These are phyloP conservation scores for Nannobrachium achirus DNA, from an alignment of 2,113 vertebrate genomes.

Conservation along the genomic window DNA sequence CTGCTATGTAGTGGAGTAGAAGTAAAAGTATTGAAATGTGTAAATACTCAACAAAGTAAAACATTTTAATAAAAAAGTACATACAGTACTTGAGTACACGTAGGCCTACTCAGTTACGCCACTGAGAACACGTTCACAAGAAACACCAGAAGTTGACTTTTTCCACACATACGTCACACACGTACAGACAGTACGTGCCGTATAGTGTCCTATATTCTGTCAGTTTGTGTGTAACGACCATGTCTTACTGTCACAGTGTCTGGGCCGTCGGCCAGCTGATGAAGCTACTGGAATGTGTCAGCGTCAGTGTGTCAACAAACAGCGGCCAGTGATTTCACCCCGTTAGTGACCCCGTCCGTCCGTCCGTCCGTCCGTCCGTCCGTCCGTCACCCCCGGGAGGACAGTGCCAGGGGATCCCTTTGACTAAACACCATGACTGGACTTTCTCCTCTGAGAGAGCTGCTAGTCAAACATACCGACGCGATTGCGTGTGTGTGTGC, in stretches of 20 bases:
- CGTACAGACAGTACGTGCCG: too few species aligned
- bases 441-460: background rate
- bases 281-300: background rate
- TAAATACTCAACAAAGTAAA: too few species aligned
- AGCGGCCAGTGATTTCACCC: background rate
- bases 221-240: background rate
- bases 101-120: too few species aligned
- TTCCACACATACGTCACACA: too few species aligned
- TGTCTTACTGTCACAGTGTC: background rate
- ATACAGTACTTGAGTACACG: too few species aligned
- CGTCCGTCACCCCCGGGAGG: background rate
- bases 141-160: too few species aligned
- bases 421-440: background rate
- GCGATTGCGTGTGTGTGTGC: background rate
- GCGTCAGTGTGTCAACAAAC: too few species aligned
- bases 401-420: background rate
- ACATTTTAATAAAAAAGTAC: too few species aligned
- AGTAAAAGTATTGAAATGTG: too few species aligned
- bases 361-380: background rate
- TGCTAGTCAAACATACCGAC: conserved; percentile 2
- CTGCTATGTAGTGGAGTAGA: too few species aligned
- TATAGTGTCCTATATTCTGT: too few species aligned
- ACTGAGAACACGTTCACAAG: too few species aligned
- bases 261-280: background rate
- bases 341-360: background rate